Conservation (phyloP, 2,888 invertebrate genomes). For the Tetropium fuscum region DNA sequence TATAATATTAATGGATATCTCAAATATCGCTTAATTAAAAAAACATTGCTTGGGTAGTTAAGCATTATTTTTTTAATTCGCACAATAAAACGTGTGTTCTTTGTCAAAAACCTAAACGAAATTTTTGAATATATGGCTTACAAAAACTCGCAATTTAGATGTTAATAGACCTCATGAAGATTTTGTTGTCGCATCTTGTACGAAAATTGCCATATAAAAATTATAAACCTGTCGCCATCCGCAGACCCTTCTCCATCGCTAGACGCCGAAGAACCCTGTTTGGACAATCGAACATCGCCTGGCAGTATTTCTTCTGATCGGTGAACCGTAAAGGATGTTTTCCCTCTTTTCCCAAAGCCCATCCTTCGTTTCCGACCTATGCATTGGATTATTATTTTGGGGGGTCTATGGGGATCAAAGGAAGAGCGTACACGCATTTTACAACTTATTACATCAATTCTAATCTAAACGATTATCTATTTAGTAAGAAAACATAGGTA, state of each 20-base stretch:
- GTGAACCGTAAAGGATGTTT: conserved; percentile 97
- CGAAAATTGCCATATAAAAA: conserved; percentile 10
- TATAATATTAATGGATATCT: too few species aligned
- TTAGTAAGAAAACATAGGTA: conserved; percentile 24
- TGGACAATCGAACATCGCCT: conserved; percentile 79
- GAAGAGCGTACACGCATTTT: conserved; percentile 55
- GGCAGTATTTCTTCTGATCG: conserved; percentile 98
- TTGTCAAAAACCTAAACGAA: too few species aligned
- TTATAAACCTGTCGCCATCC: conserved; percentile 84
- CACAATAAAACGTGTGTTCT: too few species aligned
- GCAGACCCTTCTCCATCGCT: conserved; percentile 89
- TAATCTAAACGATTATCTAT: conserved; percentile 51
- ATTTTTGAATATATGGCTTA: too few species aligned
- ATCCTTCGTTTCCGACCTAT: conserved; percentile 94
- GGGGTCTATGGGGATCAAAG: conserved; percentile 26
- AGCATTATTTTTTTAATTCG: too few species aligned
- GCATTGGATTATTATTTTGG: conserved; percentile 25
- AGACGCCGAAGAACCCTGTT: conserved; percentile 91
- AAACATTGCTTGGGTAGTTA: too few species aligned
- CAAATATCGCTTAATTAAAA: too few species aligned
- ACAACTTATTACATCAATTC: conserved; percentile 43
- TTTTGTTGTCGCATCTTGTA: conserved; percentile 8
- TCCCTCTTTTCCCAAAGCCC: conserved; percentile 95
- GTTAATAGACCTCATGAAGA: too few species aligned
- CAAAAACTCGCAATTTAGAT: too few species aligned